phyloP scores from a whole-genome alignment of 1,140 invertebrate species.

The Hetaerina americana region DNA sequence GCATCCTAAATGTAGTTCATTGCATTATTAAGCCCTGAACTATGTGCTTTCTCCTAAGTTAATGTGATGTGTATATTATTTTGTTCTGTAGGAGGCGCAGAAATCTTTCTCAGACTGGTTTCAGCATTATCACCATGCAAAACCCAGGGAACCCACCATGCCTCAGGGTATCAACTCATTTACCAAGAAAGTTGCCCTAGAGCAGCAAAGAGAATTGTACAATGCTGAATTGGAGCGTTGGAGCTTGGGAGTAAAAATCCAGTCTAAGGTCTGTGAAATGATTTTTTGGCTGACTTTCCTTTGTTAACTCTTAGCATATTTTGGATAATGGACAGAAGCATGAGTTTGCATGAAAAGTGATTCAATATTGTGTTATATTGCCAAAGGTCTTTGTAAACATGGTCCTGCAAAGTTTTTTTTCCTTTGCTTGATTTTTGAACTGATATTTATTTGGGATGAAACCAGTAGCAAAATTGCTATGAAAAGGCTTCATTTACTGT shows the following conservation, averaged over 20 bases:
- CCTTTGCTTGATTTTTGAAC: background rate
- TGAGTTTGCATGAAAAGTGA: too few relatives aligned
- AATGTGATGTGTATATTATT: too few relatives aligned
- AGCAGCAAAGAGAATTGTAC: slow-evolving; percentile 67
- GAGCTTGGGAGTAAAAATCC: slow-evolving; percentile 47
- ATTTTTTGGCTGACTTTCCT: too few relatives aligned
- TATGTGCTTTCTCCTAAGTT: slow-evolving; percentile 1
- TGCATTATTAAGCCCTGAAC: too few relatives aligned
- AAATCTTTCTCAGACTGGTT: slow-evolving; percentile 85
- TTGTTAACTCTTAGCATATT: too few relatives aligned
- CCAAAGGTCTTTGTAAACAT: too few relatives aligned
- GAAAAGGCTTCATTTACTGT: too few relatives aligned
- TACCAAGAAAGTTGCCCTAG: slow-evolving; percentile 74
- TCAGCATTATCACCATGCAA: slow-evolving; percentile 61
- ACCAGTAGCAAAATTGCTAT: too few relatives aligned
- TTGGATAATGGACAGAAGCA: too few relatives aligned
- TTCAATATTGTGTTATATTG: too few relatives aligned
- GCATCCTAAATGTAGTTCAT: too few relatives aligned
- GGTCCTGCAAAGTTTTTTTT: background rate
- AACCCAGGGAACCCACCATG: slow-evolving; percentile 48
- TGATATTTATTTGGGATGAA: too few relatives aligned
- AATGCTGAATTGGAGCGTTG: slow-evolving; percentile 63
- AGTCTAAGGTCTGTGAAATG: slow-evolving; percentile 41
- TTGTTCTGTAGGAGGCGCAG: slow-evolving; percentile 47
- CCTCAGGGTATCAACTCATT: slow-evolving; percentile 48